phyloP scores from a whole-genome alignment of 2,113 vertebrate genomes.

The Thermophis baileyi region DNA sequence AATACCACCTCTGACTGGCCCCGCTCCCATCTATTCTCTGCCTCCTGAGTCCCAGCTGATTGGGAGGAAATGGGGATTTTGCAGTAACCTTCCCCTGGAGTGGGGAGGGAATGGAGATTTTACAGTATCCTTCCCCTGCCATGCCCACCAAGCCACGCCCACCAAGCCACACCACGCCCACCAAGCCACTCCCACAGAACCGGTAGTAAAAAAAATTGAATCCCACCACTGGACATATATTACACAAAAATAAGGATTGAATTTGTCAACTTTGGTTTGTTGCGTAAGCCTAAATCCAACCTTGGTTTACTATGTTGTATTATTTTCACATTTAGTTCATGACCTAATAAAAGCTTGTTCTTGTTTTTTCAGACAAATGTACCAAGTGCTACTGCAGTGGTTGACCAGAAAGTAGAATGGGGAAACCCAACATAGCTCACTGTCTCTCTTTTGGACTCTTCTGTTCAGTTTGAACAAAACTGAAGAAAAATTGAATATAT shows the following conservation, averaged over 20 bases:
- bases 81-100: too few relatives aligned
- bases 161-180: too few relatives aligned
- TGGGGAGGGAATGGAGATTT: too few relatives aligned
- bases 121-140: too few relatives aligned
- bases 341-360: not conserved
- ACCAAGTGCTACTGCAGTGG: not conserved
- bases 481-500: not conserved
- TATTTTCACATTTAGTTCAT: not conserved
- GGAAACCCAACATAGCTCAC: not conserved
- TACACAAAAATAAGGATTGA: not conserved
- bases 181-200: too few relatives aligned
- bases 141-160: too few relatives aligned
- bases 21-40: too few relatives aligned
- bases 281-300: not conserved
- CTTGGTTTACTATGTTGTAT: too few relatives aligned
- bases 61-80: too few relatives aligned
- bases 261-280: not conserved
- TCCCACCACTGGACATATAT: not conserved
- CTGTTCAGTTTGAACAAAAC: not conserved
- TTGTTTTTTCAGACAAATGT: not conserved
- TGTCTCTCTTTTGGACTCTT: not conserved
- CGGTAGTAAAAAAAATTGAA: too few relatives aligned
- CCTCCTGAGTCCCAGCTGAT: too few relatives aligned
- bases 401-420: not conserved
- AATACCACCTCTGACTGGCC: too few relatives aligned